These are phyloP conservation scores for Nemurella pictetii DNA, from an alignment of 2,888 invertebrate genomes.

Conservation along the genomic window DNA sequence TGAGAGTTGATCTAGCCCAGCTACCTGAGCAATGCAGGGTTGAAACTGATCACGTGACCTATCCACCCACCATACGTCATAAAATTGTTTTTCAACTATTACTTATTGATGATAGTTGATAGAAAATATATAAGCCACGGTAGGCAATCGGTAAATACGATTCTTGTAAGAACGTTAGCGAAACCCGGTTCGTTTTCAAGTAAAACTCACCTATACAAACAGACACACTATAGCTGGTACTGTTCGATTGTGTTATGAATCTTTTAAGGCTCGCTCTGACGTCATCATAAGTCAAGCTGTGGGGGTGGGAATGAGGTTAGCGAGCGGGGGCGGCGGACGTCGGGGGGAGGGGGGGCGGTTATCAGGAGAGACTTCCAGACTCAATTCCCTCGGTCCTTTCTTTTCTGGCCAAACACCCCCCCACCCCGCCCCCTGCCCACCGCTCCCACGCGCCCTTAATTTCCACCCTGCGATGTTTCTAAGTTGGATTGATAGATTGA, in stretches of 20 bases:
- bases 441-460: conserved; percentile 5
- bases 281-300: conserved; percentile 22
- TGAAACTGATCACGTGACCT: background rate
- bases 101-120: background rate
- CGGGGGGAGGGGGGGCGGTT: background rate
- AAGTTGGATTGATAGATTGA: conserved; percentile 40
- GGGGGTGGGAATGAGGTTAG: background rate
- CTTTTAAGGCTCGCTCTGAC: conserved; percentile 14
- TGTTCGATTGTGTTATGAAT: conserved; percentile 27
- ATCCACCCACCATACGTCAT: background rate
- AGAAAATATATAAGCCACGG: background rate
- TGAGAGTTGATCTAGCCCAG: background rate
- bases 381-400: conserved; percentile 28
- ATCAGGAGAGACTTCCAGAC: conserved; percentile 2
- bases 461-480: conserved; percentile 9
- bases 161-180: background rate
- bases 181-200: background rate
- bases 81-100: background rate
- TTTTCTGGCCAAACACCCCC: conserved; percentile 12
- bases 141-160: too few species aligned
- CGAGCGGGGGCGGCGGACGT: background rate
- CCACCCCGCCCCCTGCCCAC: background rate
- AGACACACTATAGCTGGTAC: too few species aligned
- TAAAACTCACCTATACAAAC: background rate
- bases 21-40: background rate